phyloP scores from a whole-genome alignment of 2,113 vertebrate genomes.

The Ceyx melanurus region DNA sequence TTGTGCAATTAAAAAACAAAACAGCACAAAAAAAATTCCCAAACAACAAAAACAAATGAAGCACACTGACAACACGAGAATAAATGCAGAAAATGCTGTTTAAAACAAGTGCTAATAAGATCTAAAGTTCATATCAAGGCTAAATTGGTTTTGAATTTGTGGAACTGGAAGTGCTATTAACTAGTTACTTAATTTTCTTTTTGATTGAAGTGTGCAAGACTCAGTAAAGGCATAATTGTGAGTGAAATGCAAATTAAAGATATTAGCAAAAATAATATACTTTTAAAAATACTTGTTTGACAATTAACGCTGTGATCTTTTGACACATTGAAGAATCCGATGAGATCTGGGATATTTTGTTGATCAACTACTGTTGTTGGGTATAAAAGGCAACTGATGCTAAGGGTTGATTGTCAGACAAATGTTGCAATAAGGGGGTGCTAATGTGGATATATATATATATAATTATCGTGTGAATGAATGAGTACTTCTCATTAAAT shows the following conservation, averaged over 20 bases:
- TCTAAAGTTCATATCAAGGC: conserved; percentile 20
- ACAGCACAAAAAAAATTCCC: too few species aligned
- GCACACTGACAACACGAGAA: background rate
- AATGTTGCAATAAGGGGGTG: background rate
- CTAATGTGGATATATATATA: background rate
- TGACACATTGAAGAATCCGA: background rate
- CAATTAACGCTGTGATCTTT: background rate
- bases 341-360: background rate
- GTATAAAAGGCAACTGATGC: background rate
- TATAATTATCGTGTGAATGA: background rate
- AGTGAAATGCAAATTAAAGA: conserved; percentile 31
- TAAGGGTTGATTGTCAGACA: background rate
- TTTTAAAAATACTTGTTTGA: background rate
- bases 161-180: conserved; percentile 39
- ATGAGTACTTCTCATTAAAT: background rate
- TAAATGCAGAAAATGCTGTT: conserved; percentile 4
- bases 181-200: conserved; percentile 61
- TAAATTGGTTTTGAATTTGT: conserved; percentile 54
- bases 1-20: background rate
- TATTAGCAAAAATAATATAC: background rate
- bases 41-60: background rate
- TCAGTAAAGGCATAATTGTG: conserved; percentile 29
- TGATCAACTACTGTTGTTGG: background rate
- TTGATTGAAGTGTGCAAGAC: conserved; percentile 31
- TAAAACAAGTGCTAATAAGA: conserved; percentile 17